These are phyloP conservation scores for Drosophila neocordata DNA, from an alignment of 1,140 invertebrate genomes.

Conservation along the genomic window DNA sequence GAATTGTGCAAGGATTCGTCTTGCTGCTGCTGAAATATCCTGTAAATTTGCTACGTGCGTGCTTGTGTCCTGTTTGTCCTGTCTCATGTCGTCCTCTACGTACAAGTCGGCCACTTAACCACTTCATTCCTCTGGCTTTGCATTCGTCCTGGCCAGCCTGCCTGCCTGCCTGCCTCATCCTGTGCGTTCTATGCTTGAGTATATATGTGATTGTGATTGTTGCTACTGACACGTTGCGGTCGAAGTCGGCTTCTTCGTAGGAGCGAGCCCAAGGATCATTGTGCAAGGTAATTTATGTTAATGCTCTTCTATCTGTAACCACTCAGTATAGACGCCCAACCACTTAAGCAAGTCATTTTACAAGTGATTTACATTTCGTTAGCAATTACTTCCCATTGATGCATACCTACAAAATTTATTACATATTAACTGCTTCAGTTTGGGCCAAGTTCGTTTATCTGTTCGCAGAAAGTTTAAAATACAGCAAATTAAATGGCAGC, in stretches of 20 bases:
- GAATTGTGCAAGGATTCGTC: constrained; percentile 63
- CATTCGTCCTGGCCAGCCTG: constrained; percentile 55
- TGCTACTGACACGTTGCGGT: constrained; percentile 47
- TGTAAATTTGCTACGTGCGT: constrained; percentile 59
- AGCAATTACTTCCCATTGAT: constrained; percentile 40
- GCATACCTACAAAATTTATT: constrained; percentile 65
- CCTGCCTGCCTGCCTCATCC: constrained; percentile 22
- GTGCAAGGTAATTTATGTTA: constrained; percentile 78
- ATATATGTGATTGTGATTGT: constrained; percentile 44
- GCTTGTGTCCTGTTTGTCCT: constrained; percentile 43
- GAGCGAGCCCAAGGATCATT: constrained; percentile 41
- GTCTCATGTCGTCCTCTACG: constrained; percentile 23
- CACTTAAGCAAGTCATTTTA: constrained; percentile 63
- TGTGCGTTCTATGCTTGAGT: constrained; percentile 18
- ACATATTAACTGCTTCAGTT: constrained; percentile 52
- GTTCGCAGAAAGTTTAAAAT: constrained; percentile 36
- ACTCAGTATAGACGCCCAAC: constrained; percentile 37
- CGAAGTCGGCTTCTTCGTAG: constrained; percentile 33
- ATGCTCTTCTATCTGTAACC: constrained; percentile 58
- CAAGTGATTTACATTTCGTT: constrained; percentile 77
- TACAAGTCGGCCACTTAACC: constrained; percentile 71
- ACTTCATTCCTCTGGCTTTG: constrained; percentile 72
- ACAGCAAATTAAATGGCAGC: constrained; percentile 45
- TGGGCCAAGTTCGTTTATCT: constrained; percentile 25
- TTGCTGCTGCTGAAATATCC: constrained; percentile 76